A percentile compares a stretch with the other conserved stretches of the same genome.
Conservation (phyloP, 2,113 vertebrate species). For the Hippocampus guttulatus region DNA sequence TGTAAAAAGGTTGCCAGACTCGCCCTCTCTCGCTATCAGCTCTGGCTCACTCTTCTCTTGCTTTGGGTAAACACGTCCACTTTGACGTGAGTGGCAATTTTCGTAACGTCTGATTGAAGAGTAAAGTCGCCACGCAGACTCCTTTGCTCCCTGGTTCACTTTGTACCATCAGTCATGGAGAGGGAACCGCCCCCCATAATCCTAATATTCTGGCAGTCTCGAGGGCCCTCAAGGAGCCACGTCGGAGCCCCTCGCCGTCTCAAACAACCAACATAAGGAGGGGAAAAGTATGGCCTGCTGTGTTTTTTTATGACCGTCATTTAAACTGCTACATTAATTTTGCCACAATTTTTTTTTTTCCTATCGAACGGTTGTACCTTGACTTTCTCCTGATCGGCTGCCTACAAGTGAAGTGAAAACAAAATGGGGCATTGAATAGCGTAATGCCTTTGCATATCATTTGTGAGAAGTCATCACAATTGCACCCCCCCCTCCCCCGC, state of each 20-base stretch:
- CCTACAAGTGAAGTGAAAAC: too few species aligned
- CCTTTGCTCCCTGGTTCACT: constrained; percentile 65
- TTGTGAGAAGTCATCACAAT: constrained; percentile 46
- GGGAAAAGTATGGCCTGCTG: background rate
- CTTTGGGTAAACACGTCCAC: constrained; percentile 70
- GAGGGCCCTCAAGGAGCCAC: constrained; percentile 49
- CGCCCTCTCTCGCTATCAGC: constrained; percentile 55
- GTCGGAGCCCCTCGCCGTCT: constrained; percentile 40
- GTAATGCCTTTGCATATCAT: background rate
- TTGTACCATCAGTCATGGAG: constrained; percentile 69
- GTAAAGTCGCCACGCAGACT: constrained; percentile 74
- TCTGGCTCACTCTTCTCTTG: constrained; percentile 51
- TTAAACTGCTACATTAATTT: too few species aligned
- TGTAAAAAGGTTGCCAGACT: constrained; percentile 8
- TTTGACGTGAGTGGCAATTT: constrained; percentile 73
- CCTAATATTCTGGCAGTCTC: constrained; percentile 63
- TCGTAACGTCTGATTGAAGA: constrained; percentile 72
- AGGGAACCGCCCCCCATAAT: constrained; percentile 62
- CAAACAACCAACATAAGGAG: background rate
- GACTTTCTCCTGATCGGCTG: too few species aligned
- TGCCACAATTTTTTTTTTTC: too few species aligned
- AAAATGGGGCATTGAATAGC: too few species aligned
- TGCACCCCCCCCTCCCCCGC: constrained; percentile 28
- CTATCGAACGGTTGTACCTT: too few species aligned
- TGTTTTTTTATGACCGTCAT: too few species aligned